A percentile compares a stretch with the other conserved stretches of the same genome.
Conservation (phyloP, 2,797 vertebrate species). For the Lagorchestes hirsutus region DNA sequence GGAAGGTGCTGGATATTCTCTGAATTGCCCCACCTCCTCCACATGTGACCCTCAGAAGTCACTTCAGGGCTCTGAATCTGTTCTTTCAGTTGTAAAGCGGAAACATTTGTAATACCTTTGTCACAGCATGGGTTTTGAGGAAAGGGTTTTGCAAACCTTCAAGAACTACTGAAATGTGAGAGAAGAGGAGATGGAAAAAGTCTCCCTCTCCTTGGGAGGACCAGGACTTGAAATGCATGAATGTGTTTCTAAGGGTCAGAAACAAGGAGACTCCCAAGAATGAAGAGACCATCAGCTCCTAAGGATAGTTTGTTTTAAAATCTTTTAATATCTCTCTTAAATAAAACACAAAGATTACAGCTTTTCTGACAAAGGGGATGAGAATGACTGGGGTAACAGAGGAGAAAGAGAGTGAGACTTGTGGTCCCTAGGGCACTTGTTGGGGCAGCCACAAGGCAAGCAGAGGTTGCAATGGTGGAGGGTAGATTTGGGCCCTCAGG, state of each 20-base stretch:
- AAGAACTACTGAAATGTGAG: background rate
- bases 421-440: background rate
- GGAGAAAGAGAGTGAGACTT: background rate
- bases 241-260: background rate
- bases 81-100: background rate
- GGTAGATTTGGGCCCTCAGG: background rate
- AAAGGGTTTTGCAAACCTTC: background rate
- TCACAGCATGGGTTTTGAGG: background rate
- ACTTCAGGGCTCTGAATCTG: background rate
- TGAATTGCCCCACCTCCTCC: background rate
- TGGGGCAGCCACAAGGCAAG: background rate
- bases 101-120: background rate
- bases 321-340: slow-evolving; percentile 17
- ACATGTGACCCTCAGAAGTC: background rate
- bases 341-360: slow-evolving; percentile 1
- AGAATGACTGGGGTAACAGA: background rate
- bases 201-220: background rate
- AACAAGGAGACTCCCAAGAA: background rate
- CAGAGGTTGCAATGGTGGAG: background rate
- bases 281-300: background rate
- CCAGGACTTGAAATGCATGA: background rate
- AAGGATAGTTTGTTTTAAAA: background rate
- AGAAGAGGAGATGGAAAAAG: background rate
- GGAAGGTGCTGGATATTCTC: background rate
- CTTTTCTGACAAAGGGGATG: background rate